phyloP scores from a whole-genome alignment of 2,888 invertebrate species.

The Drosophila algonquin region DNA sequence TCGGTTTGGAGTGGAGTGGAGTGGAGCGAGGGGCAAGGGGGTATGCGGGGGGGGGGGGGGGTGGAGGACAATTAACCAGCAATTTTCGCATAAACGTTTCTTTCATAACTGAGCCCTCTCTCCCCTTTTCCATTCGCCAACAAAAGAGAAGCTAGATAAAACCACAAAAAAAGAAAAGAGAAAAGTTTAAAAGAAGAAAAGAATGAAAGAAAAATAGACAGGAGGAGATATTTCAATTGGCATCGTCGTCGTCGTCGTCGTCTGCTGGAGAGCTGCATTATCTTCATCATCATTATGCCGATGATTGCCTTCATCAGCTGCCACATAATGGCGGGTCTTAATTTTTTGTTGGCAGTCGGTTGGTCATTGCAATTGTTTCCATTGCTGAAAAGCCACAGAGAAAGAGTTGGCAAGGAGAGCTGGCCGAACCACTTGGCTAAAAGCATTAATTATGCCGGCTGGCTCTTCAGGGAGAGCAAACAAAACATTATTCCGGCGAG shows the following conservation, averaged over 20 bases:
- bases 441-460: constrained; percentile 2
- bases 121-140: neutral
- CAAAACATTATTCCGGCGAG: neutral
- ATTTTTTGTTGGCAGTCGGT: constrained; percentile 45
- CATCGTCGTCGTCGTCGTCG: constrained; percentile 51
- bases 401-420: constrained; percentile 16
- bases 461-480: neutral
- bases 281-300: constrained; percentile 43
- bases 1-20: constrained; percentile 9
- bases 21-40: neutral
- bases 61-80: constrained; percentile 70
- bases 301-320: constrained; percentile 70
- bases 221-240: constrained; percentile 66
- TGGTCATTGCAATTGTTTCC: constrained; percentile 62
- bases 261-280: constrained; percentile 39
- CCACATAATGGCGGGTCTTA: constrained; percentile 63
- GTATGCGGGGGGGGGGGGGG: neutral
- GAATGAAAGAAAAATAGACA: constrained; percentile 33
- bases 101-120: constrained; percentile 62
- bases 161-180: constrained; percentile 59
- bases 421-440: constrained; percentile 9
- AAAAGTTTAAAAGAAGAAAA: constrained; percentile 1
- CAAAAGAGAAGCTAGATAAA: constrained; percentile 33
- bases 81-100: constrained; percentile 77
- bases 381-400: constrained; percentile 17